phyloP scores from a whole-genome alignment of 2,113 vertebrate genomes.

The Cyrtonyx montezumae region DNA sequence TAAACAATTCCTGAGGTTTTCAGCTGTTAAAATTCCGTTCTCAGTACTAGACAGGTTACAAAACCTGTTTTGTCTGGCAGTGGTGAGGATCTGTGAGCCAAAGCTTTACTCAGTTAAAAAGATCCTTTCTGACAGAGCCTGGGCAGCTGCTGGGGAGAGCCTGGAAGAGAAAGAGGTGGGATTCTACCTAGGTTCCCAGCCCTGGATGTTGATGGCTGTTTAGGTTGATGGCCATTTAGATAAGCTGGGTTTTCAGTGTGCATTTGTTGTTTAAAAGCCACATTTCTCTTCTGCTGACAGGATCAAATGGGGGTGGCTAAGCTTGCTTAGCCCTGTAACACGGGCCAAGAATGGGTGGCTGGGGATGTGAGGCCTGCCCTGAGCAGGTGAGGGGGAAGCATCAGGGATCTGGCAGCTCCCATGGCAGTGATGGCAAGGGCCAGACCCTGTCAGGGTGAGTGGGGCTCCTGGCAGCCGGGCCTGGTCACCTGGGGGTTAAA shows the following conservation, averaged over 20 bases:
- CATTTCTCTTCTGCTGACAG: neutral
- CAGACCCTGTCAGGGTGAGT: neutral
- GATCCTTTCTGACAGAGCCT: neutral
- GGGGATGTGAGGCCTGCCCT: neutral
- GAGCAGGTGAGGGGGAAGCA: too few relatives aligned
- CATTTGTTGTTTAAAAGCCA: neutral
- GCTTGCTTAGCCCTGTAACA: neutral
- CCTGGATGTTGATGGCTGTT: neutral
- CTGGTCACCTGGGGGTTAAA: neutral
- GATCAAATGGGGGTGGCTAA: neutral
- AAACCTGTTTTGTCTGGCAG: conserved; percentile 34
- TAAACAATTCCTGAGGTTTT: conserved; percentile 3
- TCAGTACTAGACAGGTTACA: neutral
- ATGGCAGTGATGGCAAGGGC: neutral
- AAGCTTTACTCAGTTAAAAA: neutral
- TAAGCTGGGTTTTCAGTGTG: neutral
- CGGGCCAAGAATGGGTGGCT: neutral
- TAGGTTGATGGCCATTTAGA: neutral
- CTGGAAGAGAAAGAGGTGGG: neutral
- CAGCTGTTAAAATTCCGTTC: neutral
- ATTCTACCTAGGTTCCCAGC: neutral
- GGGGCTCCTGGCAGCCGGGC: neutral
- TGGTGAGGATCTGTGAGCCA: neutral
- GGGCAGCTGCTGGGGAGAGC: neutral
- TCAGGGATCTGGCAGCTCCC: neutral